Percentiles rank a stretch among this genome's conserved stretches.
phyloP scores from a whole-genome alignment of 2,113 vertebrate species.

The Triplophysa rosa region DNA sequence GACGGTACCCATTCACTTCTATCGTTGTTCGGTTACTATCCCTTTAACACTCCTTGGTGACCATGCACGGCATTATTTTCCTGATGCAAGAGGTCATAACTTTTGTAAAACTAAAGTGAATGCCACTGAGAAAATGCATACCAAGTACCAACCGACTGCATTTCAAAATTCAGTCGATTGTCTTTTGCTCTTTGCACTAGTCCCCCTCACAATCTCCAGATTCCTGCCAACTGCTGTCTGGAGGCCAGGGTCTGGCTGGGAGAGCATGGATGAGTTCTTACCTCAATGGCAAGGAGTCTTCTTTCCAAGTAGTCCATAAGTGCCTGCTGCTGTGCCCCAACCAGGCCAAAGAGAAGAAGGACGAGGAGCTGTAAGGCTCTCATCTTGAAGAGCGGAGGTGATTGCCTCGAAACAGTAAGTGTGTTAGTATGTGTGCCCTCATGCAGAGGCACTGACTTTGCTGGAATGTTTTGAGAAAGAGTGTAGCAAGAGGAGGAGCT shows the following conservation, averaged over 20 bases:
- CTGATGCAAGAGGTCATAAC: no score
- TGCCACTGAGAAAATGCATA: neutral
- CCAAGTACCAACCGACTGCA: neutral
- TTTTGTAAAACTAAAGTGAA: no score
- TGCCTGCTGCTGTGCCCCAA: slow-evolving; percentile 73
- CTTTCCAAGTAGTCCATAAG: slow-evolving; percentile 80
- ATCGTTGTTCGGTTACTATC: no score
- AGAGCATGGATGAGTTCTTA: slow-evolving; percentile 64
- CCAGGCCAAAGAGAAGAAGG: slow-evolving; percentile 65
- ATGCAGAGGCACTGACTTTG: slow-evolving; percentile 3
- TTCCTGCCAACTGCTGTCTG: slow-evolving; percentile 59
- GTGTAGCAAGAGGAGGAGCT: slow-evolving; percentile 48
- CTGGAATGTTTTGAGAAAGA: slow-evolving; percentile 54
- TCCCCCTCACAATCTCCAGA: slow-evolving; percentile 63
- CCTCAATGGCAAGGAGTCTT: slow-evolving; percentile 77
- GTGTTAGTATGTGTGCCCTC: neutral
- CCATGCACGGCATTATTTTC: no score
- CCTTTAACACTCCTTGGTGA: no score
- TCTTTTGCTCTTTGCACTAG: slow-evolving; percentile 48
- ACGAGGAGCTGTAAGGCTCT: slow-evolving; percentile 55
- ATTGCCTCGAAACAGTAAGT: slow-evolving; percentile 8
- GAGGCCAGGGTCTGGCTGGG: slow-evolving; percentile 60
- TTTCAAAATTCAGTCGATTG: neutral
- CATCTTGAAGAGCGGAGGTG: slow-evolving; percentile 32
- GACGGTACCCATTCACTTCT: no score